These are phyloP conservation scores for Amiota communis DNA, from an alignment of 2,888 invertebrate species.

Conservation along the genomic window DNA sequence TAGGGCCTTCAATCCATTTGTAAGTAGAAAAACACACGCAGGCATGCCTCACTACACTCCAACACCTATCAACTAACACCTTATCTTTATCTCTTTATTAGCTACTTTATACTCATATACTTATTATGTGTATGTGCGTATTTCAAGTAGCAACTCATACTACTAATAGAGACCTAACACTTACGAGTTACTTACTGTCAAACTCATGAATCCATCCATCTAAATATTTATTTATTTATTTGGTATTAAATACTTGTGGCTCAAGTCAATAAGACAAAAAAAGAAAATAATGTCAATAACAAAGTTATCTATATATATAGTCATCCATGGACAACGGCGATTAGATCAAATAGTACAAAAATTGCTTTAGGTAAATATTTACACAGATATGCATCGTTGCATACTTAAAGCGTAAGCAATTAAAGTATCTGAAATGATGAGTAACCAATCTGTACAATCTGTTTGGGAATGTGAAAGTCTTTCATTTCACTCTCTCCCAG, in stretches of 20 bases:
- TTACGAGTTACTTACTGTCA: no score
- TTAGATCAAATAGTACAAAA: slow-evolving; percentile 2
- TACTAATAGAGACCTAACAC: background rate
- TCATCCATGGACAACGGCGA: background rate
- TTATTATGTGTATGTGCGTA: no score
- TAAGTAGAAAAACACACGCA: no score
- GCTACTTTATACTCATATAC: background rate
- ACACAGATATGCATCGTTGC: slow-evolving; percentile 8
- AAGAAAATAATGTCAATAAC: background rate
- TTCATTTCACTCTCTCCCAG: no score
- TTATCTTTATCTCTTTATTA: slow-evolving; percentile 23
- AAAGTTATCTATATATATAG: background rate
- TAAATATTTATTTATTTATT: no score
- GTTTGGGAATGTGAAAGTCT: no score
- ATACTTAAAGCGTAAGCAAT: background rate
- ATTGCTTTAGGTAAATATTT: slow-evolving; percentile 15
- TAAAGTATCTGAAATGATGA: slow-evolving; percentile 11
- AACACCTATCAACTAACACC: slow-evolving; percentile 21
- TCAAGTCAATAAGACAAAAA: background rate
- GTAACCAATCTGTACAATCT: background rate
- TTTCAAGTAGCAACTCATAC: slow-evolving; percentile 10
- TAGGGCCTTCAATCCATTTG: no score
- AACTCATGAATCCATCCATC: no score
- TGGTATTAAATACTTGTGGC: slow-evolving; percentile 15
- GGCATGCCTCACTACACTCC: background rate